Conservation (phyloP, 2,888 invertebrate species). For the Cataglyphis albicans region DNA sequence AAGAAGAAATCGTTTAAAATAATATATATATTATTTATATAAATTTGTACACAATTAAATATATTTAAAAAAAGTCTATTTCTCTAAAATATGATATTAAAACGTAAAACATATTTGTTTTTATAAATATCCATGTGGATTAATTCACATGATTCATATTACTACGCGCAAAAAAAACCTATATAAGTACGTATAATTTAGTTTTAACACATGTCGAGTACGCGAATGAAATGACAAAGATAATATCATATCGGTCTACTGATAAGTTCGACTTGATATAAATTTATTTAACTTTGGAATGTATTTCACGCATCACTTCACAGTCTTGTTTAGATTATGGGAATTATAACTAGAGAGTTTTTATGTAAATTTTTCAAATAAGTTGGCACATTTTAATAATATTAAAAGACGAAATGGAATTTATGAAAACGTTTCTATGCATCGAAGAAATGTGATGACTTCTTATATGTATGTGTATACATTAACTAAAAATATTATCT, state of each 20-base stretch:
- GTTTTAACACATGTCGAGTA: neutral
- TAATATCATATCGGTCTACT: neutral
- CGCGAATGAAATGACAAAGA: neutral
- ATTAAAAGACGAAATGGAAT: neutral
- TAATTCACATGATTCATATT: neutral
- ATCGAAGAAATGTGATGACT: neutral
- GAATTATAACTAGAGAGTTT: neutral
- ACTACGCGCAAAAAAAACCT: neutral
- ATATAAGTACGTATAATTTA: neutral
- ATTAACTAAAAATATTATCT: constrained; percentile 3
- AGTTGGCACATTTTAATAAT: neutral
- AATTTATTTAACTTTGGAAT: neutral
- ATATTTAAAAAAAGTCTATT: neutral
- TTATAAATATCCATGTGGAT: neutral
- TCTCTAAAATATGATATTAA: neutral
- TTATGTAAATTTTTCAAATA: neutral
- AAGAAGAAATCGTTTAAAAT: neutral
- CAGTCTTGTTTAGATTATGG: neutral
- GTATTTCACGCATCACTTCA: neutral
- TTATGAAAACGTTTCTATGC: neutral
- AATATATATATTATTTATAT: neutral
- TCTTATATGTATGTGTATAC: neutral
- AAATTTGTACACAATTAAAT: neutral
- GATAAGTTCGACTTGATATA: constrained; percentile 2
- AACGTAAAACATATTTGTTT: neutral